Conservation (phyloP, 2,113 vertebrate species). For the Petroica traversi region DNA sequence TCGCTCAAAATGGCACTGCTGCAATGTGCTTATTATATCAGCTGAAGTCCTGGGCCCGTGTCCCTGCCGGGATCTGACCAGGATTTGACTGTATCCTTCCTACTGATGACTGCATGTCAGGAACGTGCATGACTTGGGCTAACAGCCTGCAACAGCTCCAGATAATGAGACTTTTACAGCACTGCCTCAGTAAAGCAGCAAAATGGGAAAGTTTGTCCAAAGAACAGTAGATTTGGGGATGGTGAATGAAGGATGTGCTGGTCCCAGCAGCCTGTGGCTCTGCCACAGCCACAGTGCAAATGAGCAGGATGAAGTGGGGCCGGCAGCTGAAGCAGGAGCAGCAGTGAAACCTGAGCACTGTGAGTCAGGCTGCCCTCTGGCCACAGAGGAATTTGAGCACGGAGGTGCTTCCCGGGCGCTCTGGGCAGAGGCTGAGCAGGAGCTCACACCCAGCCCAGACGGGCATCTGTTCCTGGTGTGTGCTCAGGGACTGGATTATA, state of each 20-base stretch:
- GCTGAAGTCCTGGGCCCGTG: background rate
- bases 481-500: background rate
- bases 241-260: background rate
- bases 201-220: background rate
- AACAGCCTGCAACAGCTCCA: background rate
- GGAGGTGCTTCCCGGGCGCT: rapidly evolving
- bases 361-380: rapidly evolving
- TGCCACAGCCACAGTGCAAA: background rate
- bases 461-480: rapidly evolving
- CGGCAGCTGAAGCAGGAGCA: background rate
- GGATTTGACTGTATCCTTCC: background rate
- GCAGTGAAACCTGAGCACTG: background rate
- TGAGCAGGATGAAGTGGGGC: background rate
- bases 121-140: background rate
- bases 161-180: background rate
- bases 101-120: background rate
- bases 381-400: background rate
- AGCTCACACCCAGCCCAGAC: background rate
- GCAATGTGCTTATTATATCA: background rate
- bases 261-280: background rate
- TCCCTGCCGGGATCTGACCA: background rate
- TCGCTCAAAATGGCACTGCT: background rate
- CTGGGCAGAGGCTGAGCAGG: background rate
- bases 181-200: background rate
- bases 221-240: background rate